Base-by-base conservation (phyloP, 2,113 vertebrate genomes). In the Ranitomeya variabilis region DNA sequence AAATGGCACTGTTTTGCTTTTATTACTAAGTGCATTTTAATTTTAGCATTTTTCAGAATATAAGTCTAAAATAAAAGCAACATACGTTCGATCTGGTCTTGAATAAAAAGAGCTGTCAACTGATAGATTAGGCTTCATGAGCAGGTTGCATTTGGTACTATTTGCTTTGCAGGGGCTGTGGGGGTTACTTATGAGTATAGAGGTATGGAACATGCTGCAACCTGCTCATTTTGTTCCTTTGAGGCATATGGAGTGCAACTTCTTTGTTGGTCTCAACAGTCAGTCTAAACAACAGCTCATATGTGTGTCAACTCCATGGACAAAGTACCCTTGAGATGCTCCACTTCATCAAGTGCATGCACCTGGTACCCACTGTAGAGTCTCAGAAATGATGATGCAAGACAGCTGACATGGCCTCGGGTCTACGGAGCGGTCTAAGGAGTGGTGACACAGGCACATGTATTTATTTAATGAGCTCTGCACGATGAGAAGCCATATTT, bases 401-500 rank as follows among this genome's bases (percentile, higher is more conserved):
- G 78, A 80, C n/a, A 9, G 54, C 78, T 9, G 2, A 31, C 15
- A 80, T 59, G 23, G 23, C 55, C 55, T 12, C 57, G 45, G 79
- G 79, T 31, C 55, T 60, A 6, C 23, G 31, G 45, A 12, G 45
- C 21, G 31, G 14, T 51, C 31, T 45, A 18, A 19, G 4, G 19
- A 11, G 10, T 45, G 64, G 31, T 54, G 45, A 54, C 45, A 52
- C 19, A n/a, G 19, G 81, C n/a, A 54, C 64, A 16, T 23, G 64
- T 71, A 55, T 66, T 55, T 84, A 84, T 67, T 69, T 69, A 71
- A 84, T 84, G 82, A 69, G 62, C 23, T 7, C 19, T 57, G 23
- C 52, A 80, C 31, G 51, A 78, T 57, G 62, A 87, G 18, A 12
- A 12, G 37, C 19, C 74, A 12, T 2, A 21, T 67, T 26, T 87